These are phyloP conservation scores for Neostethus bicornis DNA, from an alignment of 2,797 vertebrate species.

Conservation along the genomic window DNA sequence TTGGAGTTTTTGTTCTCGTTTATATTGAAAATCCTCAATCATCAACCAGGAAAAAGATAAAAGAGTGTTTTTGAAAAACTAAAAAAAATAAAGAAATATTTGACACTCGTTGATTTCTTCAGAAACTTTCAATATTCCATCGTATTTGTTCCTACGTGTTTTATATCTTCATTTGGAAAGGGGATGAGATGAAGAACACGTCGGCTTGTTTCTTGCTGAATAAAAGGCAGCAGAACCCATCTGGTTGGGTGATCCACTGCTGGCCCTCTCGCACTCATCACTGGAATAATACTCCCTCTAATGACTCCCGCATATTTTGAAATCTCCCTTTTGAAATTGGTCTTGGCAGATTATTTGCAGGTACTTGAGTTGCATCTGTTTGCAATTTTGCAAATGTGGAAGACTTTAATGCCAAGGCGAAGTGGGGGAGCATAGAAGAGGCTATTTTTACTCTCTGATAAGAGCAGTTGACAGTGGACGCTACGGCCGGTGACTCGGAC, in stretches of 20 bases:
- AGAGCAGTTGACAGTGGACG: constrained; percentile 89
- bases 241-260: constrained; percentile 96
- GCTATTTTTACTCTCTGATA: constrained; percentile 95
- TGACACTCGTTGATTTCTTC: constrained; percentile 96
- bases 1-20: constrained; percentile 60
- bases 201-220: constrained; percentile 84
- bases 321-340: constrained; percentile 99
- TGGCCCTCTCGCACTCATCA: constrained; percentile 92
- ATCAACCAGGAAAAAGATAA: constrained; percentile 71
- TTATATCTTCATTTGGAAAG: constrained; percentile 91
- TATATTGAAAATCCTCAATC: constrained; percentile 41
- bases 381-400: constrained; percentile 99
- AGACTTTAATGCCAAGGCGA: constrained; percentile 93
- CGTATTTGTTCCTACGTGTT: constrained; percentile 96
- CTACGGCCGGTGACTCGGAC: constrained; percentile 35
- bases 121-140: constrained; percentile 94
- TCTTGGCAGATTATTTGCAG: constrained; percentile 99
- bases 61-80: constrained; percentile 83
- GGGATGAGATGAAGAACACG: constrained; percentile 84
- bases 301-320: constrained; percentile 99
- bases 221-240: constrained; percentile 99
- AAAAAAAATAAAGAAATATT: constrained; percentile 91
- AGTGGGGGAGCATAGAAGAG: constrained; percentile 71
- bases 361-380: constrained; percentile 99
- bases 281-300: constrained; percentile 99